These are phyloP conservation scores for Chauna torquata DNA, from an alignment of 2,113 vertebrate genomes.

Conservation along the genomic window DNA sequence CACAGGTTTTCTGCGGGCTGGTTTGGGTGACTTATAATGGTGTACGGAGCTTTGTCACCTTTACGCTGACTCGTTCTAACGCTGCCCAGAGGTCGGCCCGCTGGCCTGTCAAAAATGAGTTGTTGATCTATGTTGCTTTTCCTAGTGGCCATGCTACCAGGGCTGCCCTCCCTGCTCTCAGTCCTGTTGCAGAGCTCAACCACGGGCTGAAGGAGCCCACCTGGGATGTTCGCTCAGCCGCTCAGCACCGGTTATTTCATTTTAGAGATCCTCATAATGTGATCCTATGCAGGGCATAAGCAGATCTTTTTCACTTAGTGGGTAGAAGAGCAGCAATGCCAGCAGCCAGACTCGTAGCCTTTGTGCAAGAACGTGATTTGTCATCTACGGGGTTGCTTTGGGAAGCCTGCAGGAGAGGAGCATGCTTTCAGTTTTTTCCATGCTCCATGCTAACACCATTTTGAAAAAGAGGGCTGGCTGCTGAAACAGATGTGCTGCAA, in stretches of 20 bases:
- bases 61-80: slow-evolving; percentile 18
- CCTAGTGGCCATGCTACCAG: not conserved
- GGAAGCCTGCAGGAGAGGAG: not conserved
- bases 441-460: no score
- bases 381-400: not conserved
- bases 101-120: slow-evolving; percentile 42
- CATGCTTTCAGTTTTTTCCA: fast-evolving
- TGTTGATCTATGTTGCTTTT: slow-evolving; percentile 33
- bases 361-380: not conserved
- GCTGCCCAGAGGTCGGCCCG: not conserved
- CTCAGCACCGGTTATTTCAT: not conserved
- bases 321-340: not conserved
- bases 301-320: not conserved
- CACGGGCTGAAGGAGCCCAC: not conserved
- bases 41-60: slow-evolving; percentile 21
- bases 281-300: not conserved
- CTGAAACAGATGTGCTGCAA: not conserved
- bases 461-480: not conserved
- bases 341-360: not conserved
- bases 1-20: not conserved
- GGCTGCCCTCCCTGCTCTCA: not conserved
- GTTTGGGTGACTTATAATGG: slow-evolving; percentile 19
- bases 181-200: not conserved
- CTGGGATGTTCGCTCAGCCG: not conserved
- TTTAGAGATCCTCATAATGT: not conserved